phyloP scores from a whole-genome alignment of 2,888 invertebrate genomes.

The Cepaea hortensis region DNA sequence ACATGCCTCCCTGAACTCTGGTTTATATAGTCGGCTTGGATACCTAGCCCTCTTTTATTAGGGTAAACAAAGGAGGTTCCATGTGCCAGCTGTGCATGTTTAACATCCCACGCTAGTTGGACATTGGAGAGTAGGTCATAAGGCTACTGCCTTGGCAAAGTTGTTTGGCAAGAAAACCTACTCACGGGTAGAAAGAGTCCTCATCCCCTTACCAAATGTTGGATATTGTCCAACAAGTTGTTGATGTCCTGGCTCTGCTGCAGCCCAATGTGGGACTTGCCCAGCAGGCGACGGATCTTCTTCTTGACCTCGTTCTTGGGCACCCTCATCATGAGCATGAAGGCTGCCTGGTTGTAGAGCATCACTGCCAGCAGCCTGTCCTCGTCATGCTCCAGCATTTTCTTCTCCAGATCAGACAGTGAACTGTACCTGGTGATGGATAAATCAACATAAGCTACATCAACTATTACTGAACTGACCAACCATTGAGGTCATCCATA shows the following conservation, averaged over 20 bases:
- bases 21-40: too few species aligned
- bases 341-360: slow-evolving; percentile 95
- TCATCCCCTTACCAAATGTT: slow-evolving; percentile 86
- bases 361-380: slow-evolving; percentile 95
- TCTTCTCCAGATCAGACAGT: slow-evolving; percentile 85
- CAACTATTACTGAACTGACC: too few species aligned
- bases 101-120: too few species aligned
- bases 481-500: too few species aligned
- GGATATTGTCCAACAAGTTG: slow-evolving; percentile 94
- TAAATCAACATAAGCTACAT: background rate
- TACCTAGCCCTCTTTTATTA: too few species aligned
- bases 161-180: too few species aligned
- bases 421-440: slow-evolving; percentile 84
- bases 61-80: too few species aligned
- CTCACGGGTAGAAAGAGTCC: background rate
- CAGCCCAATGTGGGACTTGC: slow-evolving; percentile 98
- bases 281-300: slow-evolving; percentile 88
- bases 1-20: too few species aligned
- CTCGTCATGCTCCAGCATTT: slow-evolving; percentile 97
- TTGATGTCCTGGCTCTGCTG: slow-evolving; percentile 98
- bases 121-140: too few species aligned
- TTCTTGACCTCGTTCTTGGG: slow-evolving; percentile 82
- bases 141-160: too few species aligned
- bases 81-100: too few species aligned
- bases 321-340: slow-evolving; percentile 93